These are phyloP conservation scores for Troides helena DNA, from an alignment of 2,888 invertebrate genomes.

Conservation along the genomic window DNA sequence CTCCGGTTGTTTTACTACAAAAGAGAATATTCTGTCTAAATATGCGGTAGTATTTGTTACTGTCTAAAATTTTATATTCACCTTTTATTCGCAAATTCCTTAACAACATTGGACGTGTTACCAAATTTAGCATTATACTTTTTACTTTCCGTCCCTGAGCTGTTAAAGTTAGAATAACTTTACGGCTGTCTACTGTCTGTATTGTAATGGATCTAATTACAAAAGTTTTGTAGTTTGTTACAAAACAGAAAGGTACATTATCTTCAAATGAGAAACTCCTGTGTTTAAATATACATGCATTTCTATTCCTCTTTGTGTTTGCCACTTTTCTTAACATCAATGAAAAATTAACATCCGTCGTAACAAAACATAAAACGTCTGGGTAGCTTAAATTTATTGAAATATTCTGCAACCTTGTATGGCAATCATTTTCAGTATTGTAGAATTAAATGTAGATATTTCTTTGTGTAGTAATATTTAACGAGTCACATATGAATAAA, in stretches of 20 bases:
- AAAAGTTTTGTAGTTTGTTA: background rate
- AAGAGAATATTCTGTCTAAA: background rate
- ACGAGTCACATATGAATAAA: constrained; percentile 2
- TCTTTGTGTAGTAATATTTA: background rate
- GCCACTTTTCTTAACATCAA: too few species aligned
- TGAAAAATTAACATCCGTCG: too few species aligned
- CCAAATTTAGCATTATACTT: background rate
- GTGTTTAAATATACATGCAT: too few species aligned
- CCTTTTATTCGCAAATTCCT: background rate
- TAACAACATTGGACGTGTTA: background rate
- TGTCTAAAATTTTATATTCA: background rate
- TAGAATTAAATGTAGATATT: too few species aligned
- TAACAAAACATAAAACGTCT: too few species aligned
- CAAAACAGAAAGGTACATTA: background rate
- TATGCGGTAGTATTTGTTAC: background rate
- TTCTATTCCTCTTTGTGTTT: too few species aligned
- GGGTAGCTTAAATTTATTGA: too few species aligned
- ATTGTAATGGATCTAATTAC: background rate
- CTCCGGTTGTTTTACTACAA: too few species aligned
- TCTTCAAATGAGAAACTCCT: background rate
- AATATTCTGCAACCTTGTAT: too few species aligned
- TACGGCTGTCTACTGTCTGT: background rate
- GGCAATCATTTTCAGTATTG: too few species aligned
- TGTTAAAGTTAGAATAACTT: background rate
- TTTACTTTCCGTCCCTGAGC: background rate